Base-by-base conservation (phyloP, 2,888 invertebrate genomes). In the Xestia xanthographa region DNA sequence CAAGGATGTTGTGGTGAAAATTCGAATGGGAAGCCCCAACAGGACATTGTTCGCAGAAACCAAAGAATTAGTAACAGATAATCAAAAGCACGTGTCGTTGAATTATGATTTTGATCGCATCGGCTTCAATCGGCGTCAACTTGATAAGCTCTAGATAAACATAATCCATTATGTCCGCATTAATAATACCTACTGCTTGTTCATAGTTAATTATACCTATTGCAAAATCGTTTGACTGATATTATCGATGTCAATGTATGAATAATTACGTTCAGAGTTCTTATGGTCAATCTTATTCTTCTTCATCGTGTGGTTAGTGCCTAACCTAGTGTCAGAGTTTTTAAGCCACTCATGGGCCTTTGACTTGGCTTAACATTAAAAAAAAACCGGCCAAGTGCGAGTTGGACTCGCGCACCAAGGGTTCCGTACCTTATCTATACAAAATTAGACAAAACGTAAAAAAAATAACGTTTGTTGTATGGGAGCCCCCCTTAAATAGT, bases 201-300 rank as follows among this genome's bases (percentile, higher is more conserved):
- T 72, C 43, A 45, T 41, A 43, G 43, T 78, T 60, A 72, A 80
- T 80, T 62, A 80, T 80, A 73, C 66, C 73, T 80, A 78, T 12
- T 56, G 29, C 20, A 56, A n/a, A 48, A 72, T 58, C 48, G 22
- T 43, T 65, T 72, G 65, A 58, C 65, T 72, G 41, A 50, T 71
- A 63, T 34, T 17, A 63, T 63, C 45, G 26, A 68, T n/a, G 17
- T 22, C 29, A 56, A 56, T 71, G 8, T 43, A 41, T 22, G 11
- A 12, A 53, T 53, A 53, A 53, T 53, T 53, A 34, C 5, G 34
- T 34, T 34, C 34, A 34, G 34, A 34, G 34, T 34, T 5, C 34
- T 34, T 34, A 34, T 34, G 34, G 34, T 34, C 34, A 34, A 34
- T n/a, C n/a, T n/a, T n/a, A n/a, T n/a, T n/a, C n/a, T n/a, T n/a